phyloP scores from a whole-genome alignment of 2,797 vertebrate genomes.

The Rhinatrema bivittatum region DNA sequence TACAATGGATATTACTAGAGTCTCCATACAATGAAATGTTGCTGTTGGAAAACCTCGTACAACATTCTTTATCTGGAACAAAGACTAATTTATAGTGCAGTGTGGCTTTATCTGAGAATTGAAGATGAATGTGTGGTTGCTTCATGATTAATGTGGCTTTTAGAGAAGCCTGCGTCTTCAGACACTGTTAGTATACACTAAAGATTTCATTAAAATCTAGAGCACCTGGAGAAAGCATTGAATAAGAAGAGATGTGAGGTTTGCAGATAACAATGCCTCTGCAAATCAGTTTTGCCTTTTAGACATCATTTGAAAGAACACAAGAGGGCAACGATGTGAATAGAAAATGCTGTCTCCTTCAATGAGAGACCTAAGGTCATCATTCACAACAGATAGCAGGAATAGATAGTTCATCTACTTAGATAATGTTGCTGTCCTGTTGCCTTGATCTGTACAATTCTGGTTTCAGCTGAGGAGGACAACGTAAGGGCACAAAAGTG shows the following conservation, averaged over 20 bases:
- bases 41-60: slow-evolving; percentile 5
- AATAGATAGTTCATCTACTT: no score
- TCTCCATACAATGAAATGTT: slow-evolving; percentile 13
- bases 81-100: slow-evolving; percentile 20
- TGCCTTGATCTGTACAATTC: no score
- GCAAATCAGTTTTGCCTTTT: no score
- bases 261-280: background rate
- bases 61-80: slow-evolving; percentile 14
- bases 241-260: slow-evolving; percentile 4
- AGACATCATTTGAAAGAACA: no score
- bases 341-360: no score
- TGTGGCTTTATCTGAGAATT: slow-evolving; percentile 4
- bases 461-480: no score
- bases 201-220: slow-evolving; percentile 9
- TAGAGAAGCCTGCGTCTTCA: slow-evolving; percentile 9
- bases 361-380: no score
- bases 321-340: no score
- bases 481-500: no score
- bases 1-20: slow-evolving; percentile 9
- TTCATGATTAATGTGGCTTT: slow-evolving; percentile 28
- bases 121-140: slow-evolving; percentile 18
- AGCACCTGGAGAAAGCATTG: background rate
- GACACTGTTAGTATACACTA: slow-evolving; percentile 8
- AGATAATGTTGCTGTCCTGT: no score
- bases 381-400: no score